These are phyloP conservation scores for Etheostoma spectabile DNA, from an alignment of 2,113 vertebrate genomes.

Conservation along the genomic window DNA sequence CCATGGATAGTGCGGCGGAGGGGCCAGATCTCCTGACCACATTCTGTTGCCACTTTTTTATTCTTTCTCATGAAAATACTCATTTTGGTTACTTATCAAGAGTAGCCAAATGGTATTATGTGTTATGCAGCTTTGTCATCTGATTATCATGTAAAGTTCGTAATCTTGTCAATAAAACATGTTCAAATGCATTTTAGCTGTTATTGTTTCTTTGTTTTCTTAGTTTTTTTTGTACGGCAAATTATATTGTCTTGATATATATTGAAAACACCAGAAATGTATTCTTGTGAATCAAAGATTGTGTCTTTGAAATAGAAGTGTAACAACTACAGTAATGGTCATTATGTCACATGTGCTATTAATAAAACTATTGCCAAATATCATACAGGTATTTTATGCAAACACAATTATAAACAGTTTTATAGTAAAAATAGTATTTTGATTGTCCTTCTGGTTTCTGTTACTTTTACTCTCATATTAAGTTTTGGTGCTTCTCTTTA, in stretches of 20 bases:
- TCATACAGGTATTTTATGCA: not conserved
- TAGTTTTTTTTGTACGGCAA: no score
- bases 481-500: not conserved
- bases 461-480: not conserved
- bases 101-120: not conserved
- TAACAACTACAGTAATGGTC: not conserved
- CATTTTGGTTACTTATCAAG: not conserved
- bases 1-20: not conserved
- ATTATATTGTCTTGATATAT: not conserved
- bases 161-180: not conserved
- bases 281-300: not conserved
- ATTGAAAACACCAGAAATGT: not conserved
- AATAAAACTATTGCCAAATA: not conserved
- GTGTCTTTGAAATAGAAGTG: not conserved
- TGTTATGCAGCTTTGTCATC: not conserved
- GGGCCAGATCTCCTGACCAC: not conserved
- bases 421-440: not conserved
- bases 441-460: not conserved
- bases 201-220: not conserved
- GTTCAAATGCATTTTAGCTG: not conserved
- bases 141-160: not conserved
- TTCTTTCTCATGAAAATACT: not conserved
- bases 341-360: conserved; percentile 1
- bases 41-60: not conserved
- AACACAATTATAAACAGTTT: not conserved